Evolutionary conservation across 2,888 invertebrate genomes (phyloP).

Genomic region (Drosophila pseudotalamancana): DNA sequence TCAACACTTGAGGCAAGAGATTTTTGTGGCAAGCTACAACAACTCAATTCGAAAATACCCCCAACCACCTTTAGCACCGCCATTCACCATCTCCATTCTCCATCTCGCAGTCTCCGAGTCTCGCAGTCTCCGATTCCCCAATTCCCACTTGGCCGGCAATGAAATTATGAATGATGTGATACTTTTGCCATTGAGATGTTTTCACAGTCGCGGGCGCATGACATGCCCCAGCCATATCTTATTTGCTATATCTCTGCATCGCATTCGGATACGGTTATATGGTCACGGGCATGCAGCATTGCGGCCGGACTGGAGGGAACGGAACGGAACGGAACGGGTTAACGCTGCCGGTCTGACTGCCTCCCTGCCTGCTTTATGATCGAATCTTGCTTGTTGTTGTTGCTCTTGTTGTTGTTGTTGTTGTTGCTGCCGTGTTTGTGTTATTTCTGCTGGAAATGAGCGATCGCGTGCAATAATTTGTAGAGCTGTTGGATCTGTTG

Average conservation of each 20-base stretch:
- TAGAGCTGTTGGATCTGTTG: constrained; percentile 59
- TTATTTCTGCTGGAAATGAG: constrained; percentile 78
- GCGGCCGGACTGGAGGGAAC: constrained; percentile 4
- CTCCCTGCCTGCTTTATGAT: constrained; percentile 45
- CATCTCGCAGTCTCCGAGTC: constrained; percentile 1
- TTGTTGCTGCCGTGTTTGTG: constrained; percentile 64
- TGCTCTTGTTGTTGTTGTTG: constrained; percentile 36
- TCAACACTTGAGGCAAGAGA: constrained; percentile 78
- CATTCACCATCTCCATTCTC: not conserved
- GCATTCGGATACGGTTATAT: constrained; percentile 50
- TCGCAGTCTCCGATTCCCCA: constrained; percentile 30
- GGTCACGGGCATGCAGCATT: constrained; percentile 5
- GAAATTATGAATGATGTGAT: constrained; percentile 82
- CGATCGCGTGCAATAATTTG: constrained; percentile 78
- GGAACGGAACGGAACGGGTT: constrained; percentile 45
- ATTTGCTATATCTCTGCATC: constrained; percentile 76
- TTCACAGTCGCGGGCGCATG: constrained; percentile 79
- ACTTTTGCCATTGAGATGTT: constrained; percentile 79
- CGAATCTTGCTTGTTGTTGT: constrained; percentile 39
- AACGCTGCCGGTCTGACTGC: constrained; percentile 18
- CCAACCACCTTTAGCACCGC: not conserved
- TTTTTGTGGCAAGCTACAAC: constrained; percentile 77
- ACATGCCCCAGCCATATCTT: constrained; percentile 76
- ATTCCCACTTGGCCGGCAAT: constrained; percentile 64
- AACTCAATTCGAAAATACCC: constrained; percentile 66